Conservation (phyloP, 2,888 invertebrate genomes). For the Uloborus plumipes region DNA sequence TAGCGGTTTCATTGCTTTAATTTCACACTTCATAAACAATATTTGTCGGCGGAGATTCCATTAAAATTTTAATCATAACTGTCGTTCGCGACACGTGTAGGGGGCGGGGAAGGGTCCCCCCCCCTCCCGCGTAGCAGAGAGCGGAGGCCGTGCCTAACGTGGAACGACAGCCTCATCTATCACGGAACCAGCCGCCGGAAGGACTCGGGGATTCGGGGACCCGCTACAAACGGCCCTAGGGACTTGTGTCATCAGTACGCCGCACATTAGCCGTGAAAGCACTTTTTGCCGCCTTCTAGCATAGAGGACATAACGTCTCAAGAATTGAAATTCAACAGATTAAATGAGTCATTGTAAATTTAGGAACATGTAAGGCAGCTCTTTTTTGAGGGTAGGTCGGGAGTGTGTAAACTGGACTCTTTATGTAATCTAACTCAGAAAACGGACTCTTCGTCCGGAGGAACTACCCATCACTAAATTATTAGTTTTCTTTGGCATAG, state of each 20-base stretch:
- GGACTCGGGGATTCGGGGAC: constrained; percentile 23
- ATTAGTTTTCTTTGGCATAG: no score
- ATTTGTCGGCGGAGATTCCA: constrained; percentile 65
- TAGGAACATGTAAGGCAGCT: no score
- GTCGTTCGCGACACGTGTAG: constrained; percentile 61
- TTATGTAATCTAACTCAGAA: no score
- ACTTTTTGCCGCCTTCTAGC: not conserved
- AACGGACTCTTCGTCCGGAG: no score
- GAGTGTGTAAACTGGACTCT: no score
- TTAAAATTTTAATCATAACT: constrained; percentile 65
- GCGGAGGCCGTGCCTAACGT: constrained; percentile 61
- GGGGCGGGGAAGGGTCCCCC: constrained; percentile 12
- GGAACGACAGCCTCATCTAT: constrained; percentile 63
- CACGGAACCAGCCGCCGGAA: constrained; percentile 57
- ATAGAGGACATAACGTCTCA: no score
- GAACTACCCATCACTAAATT: no score
- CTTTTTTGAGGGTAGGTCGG: no score
- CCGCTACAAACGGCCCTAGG: constrained; percentile 13
- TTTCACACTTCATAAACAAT: constrained; percentile 66
- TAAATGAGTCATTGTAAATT: no score
- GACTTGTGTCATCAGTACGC: not conserved
- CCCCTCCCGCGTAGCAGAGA: not conserved
- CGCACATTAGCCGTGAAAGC: not conserved
- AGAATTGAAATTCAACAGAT: no score
- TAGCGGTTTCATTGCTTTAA: constrained; percentile 64